Evolutionary conservation across 2,113 vertebrate species (phyloP).

Genomic region (Odocoileus virginianus): DNA sequence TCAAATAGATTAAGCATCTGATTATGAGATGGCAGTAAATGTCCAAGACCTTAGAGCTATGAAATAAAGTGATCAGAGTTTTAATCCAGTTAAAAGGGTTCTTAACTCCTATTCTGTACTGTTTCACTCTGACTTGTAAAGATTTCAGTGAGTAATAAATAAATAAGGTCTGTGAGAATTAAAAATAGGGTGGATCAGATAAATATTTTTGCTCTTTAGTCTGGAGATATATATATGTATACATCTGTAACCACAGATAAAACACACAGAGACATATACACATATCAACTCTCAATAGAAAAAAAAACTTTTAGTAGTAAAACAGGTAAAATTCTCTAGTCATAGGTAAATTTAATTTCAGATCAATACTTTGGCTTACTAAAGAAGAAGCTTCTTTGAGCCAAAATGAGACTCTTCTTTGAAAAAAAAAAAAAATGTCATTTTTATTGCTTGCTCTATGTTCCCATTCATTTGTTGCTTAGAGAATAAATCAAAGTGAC

Average conservation of each 20-base stretch:
- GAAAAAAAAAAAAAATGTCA: not conserved
- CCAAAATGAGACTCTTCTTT: not conserved
- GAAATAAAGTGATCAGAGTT: not conserved
- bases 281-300: not conserved
- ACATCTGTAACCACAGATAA: not conserved
- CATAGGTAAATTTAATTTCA: not conserved
- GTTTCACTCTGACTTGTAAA: not conserved
- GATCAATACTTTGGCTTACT: not conserved
- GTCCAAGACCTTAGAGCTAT: not conserved
- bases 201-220: not conserved
- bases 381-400: not conserved
- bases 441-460: conserved; percentile 35
- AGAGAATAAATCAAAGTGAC: conserved; percentile 67
- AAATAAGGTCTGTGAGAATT: not conserved
- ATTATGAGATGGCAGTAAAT: not conserved
- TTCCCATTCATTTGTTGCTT: conserved; percentile 11
- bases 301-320: not conserved
- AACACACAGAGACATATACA: not conserved
- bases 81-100: not conserved
- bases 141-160: not conserved
- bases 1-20: not conserved
- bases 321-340: not conserved
- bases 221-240: not conserved
- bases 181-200: not conserved
- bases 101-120: not conserved